Base-by-base conservation (phyloP, 2,113 vertebrate species). In the Pseudopipra pipra region DNA sequence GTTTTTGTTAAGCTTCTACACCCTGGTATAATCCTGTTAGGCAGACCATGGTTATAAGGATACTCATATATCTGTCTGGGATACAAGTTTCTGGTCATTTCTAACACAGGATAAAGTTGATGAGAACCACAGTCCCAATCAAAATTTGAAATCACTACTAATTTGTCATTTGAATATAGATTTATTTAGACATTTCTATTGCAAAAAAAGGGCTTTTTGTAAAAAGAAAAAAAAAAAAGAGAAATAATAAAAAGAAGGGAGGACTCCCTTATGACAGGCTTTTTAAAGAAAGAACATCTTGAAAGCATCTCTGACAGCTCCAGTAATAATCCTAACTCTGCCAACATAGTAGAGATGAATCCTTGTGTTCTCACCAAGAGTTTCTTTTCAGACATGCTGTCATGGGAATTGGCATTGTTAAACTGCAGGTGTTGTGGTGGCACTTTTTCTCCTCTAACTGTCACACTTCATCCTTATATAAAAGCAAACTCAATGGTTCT, bases 351-450 rank as follows among this genome's bases (percentile, higher is more conserved):
- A 23, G 16, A 63, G 75, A 76, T 39, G 63, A 93, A 90, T 66
- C 55, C 31, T 83, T 54, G 25, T 47, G 31, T 77, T 96, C 55
- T 76, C 27, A 90, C 63, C 28, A 59, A 27, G 17, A 81, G 6
- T 33, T 5, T 83, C 61, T 94, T 94, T 95, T 91, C 78, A 93
- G 51, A 70, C 41, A 33, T 43, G 25, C 74, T 96, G 70, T 76
- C 62, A 58, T 46, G 68, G 41, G 72, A 94, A 74, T 31, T 81
- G 79, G 17, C 65, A 59, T 70, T 87, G 62, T 76, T 83, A 90
- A 90, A 90, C 76, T n/a, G 25, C 58, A 51, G 10, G 6, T 9
- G 0, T 51, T 81, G 24, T 73, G 44, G 54, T 55, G 35, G 20
- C 33, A 63, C 20, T 58, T 82, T 46, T 79, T 23, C 41, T 78